Percentiles rank a stretch among this genome's conserved stretches.
Conservation (phyloP, 1,140 invertebrate genomes). For the Polypedilum vanderplanki region DNA sequence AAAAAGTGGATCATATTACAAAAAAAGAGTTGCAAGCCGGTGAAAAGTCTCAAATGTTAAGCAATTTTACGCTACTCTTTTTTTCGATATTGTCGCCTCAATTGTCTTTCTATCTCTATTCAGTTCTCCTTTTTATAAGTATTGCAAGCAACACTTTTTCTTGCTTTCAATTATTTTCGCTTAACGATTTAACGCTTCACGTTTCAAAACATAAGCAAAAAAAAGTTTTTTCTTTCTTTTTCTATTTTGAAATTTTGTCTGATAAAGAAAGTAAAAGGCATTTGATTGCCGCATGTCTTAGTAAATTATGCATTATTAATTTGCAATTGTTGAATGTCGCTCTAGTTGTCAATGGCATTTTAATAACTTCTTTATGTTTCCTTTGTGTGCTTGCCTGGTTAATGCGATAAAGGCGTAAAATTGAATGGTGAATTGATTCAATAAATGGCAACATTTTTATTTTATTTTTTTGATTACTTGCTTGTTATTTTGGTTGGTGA, state of each 20-base stretch:
- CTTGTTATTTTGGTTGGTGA: too few species aligned
- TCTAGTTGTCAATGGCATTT: not conserved
- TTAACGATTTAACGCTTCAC: constrained; percentile 11
- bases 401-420: not conserved
- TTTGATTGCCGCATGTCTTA: not conserved
- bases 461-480: too few species aligned
- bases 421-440: too few species aligned
- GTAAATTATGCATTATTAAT: constrained; percentile 20
- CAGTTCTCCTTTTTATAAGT: too few species aligned
- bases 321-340: constrained; percentile 10
- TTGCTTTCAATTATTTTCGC: not conserved
- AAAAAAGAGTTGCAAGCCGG: not conserved
- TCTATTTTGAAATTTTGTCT: not conserved
- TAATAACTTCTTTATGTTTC: not conserved
- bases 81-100: constrained; percentile 11
- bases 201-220: not conserved
- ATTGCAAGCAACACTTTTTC: too few species aligned
- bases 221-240: not conserved
- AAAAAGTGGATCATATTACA: not conserved
- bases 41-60: not conserved
- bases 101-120: not conserved
- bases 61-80: constrained; percentile 1
- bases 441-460: too few species aligned
- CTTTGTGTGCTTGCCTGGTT: not conserved
- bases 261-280: constrained; percentile 18